Evolutionary conservation across 1,140 invertebrate species (phyloP).

Genomic region (Anadara kagoshimensis): DNA sequence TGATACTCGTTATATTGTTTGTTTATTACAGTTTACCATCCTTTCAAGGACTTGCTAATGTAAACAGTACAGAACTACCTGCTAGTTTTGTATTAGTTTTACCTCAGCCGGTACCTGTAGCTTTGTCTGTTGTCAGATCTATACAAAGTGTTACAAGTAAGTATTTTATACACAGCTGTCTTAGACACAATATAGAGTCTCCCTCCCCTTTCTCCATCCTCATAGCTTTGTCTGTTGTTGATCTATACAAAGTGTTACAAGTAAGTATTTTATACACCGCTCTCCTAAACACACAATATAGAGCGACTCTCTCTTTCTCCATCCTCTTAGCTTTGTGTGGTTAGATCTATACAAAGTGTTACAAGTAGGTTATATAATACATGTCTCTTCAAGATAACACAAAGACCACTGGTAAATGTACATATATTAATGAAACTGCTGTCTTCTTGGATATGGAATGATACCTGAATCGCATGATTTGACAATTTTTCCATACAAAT

Average conservation of each 20-base stretch:
- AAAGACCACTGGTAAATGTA: too few species aligned
- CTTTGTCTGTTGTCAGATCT: constrained; percentile 82
- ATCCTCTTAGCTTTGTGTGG: constrained; percentile 84
- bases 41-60: constrained; percentile 84
- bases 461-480: too few species aligned
- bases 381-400: too few species aligned
- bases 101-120: constrained; percentile 90
- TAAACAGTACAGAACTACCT: constrained; percentile 91
- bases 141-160: constrained; percentile 82
- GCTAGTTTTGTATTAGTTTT: constrained; percentile 93
- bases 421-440: too few species aligned
- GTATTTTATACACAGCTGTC: neutral
- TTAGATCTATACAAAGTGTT: constrained; percentile 83
- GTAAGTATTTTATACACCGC: constrained; percentile 39
- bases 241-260: constrained; percentile 82
- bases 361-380: constrained; percentile 73
- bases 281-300: too few species aligned
- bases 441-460: too few species aligned
- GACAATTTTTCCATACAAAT: too few species aligned
- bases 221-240: constrained; percentile 85
- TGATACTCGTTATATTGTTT: neutral
- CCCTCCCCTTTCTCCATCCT: constrained; percentile 76
- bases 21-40: constrained; percentile 79
- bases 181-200: too few species aligned
- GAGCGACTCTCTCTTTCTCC: too few species aligned